Conservation (phyloP, 2,797 vertebrate species). For the Pipistrellus pygmaeus region DNA sequence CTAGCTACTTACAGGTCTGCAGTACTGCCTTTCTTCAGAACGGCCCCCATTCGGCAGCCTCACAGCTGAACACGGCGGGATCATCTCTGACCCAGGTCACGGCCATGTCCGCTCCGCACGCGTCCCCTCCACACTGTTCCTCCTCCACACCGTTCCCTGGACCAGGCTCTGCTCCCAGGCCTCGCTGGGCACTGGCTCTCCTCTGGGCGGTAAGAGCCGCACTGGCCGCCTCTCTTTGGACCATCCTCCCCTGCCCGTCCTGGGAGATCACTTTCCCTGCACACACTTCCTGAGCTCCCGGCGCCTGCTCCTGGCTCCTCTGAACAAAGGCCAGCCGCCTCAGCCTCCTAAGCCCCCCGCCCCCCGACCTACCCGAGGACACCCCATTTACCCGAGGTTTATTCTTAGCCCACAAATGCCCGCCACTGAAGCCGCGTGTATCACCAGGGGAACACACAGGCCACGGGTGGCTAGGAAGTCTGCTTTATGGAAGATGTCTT, state of each 20-base stretch:
- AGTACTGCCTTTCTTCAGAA: neutral
- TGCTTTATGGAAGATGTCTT: neutral
- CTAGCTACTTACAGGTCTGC: neutral
- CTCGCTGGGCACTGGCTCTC: neutral
- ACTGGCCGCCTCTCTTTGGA: neutral
- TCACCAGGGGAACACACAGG: neutral
- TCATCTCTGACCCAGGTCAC: neutral
- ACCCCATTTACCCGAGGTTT: neutral
- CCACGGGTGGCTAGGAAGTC: neutral
- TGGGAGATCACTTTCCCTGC: too few relatives aligned
- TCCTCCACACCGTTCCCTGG: neutral
- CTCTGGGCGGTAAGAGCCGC: neutral
- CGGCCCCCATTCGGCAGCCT: neutral
- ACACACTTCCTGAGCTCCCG: constrained; percentile 36
- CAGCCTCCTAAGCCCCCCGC: neutral
- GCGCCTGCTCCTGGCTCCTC: constrained; percentile 11
- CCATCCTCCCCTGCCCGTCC: neutral
- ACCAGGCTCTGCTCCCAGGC: neutral
- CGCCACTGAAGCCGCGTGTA: neutral
- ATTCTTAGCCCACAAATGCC: neutral
- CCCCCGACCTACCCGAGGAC: neutral
- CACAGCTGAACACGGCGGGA: neutral
- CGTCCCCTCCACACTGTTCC: neutral
- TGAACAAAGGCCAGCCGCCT: constrained; percentile 15
- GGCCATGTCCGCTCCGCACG: neutral